These are phyloP conservation scores for Megalonaias nervosa DNA, from an alignment of 1,140 invertebrate species.

Conservation along the genomic window DNA sequence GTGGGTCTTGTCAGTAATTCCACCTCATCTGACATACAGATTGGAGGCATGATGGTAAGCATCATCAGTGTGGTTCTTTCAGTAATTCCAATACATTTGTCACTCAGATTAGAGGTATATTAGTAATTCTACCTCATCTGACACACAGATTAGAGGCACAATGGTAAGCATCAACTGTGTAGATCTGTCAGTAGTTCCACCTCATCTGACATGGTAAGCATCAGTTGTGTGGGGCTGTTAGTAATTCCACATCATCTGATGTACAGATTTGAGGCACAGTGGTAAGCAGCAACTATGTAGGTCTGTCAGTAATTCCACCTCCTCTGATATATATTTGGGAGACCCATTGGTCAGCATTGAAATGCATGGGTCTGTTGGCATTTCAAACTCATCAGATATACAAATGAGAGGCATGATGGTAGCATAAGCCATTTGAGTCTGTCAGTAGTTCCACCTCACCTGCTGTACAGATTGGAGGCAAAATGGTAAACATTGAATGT, in stretches of 20 bases:
- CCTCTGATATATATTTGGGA: constrained; percentile 38
- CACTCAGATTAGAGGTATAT: constrained; percentile 51
- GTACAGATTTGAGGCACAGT: constrained; percentile 52
- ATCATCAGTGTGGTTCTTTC: neutral
- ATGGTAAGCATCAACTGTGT: constrained; percentile 46
- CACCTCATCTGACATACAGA: constrained; percentile 29
- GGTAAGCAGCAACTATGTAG: no score
- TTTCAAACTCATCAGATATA: no score
- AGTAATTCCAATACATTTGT: constrained; percentile 9
- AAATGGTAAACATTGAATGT: no score
- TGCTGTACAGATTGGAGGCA: no score
- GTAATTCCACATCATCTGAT: no score
- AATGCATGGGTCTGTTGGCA: no score
- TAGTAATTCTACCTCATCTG: constrained; percentile 28
- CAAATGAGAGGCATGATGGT: no score
- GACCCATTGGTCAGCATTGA: constrained; percentile 56
- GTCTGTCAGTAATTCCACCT: constrained; percentile 33
- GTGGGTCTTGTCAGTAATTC: constrained; percentile 52
- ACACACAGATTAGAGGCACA: constrained; percentile 50
- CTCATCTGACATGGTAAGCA: constrained; percentile 30
- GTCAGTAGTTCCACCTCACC: no score
- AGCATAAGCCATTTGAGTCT: no score
- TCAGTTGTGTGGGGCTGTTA: no score
- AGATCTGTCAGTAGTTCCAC: no score
- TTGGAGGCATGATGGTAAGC: constrained; percentile 61